These are phyloP conservation scores for Neria commutata DNA, from an alignment of 2,888 invertebrate species.

Conservation along the genomic window DNA sequence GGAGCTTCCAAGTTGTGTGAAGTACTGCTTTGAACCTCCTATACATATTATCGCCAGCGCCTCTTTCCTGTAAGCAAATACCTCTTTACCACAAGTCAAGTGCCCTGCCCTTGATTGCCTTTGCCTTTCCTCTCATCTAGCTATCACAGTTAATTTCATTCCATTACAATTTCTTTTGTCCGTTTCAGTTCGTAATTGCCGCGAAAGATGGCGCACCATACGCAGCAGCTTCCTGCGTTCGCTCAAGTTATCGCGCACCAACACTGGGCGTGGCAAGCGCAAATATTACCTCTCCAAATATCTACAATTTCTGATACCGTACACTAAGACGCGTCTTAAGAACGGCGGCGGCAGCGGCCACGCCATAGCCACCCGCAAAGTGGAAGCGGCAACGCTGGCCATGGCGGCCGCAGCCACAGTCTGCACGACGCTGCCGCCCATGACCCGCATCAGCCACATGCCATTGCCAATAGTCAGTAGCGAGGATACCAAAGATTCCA, in stretches of 20 bases:
- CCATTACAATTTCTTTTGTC: conserved; percentile 3
- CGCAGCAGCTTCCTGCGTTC: conserved; percentile 54
- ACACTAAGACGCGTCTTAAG: conserved; percentile 48
- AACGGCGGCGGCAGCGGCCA: conserved; percentile 28
- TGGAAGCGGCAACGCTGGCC: background rate
- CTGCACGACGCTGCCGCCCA: conserved; percentile 31
- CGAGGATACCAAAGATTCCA: conserved; percentile 51
- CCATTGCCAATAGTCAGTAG: conserved; percentile 36
- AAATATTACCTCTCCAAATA: conserved; percentile 56
- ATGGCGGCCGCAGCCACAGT: conserved; percentile 17
- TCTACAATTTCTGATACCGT: conserved; percentile 53
- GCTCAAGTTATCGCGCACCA: conserved; percentile 50
- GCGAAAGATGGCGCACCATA: conserved; percentile 56
- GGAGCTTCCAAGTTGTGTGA: no score
- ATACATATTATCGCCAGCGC: no score
- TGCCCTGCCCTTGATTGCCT: background rate
- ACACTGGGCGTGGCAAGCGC: conserved; percentile 54
- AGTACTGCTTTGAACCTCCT: no score
- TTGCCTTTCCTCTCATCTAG: no score
- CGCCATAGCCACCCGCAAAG: conserved; percentile 32
- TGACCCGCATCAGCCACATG: conserved; percentile 46
- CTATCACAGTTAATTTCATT: conserved; percentile 12
- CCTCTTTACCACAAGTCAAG: conserved; percentile 38
- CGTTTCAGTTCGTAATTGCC: conserved; percentile 53
- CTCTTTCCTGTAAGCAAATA: no score